Evolutionary conservation across 2,888 invertebrate genomes (phyloP).

Genomic region (Troides helena): DNA sequence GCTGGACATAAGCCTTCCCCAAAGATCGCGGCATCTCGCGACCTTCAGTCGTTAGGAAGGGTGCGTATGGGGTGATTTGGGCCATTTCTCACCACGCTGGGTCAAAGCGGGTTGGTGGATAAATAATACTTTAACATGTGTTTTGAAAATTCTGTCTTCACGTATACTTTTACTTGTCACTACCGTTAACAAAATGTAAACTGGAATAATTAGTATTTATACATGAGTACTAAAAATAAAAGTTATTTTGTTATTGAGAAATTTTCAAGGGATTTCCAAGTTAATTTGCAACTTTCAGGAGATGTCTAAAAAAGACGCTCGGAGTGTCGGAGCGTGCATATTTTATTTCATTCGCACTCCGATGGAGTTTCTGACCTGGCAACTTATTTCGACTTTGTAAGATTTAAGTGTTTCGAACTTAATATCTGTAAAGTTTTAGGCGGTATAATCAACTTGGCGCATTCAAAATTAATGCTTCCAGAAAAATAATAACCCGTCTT

Average conservation of each 20-base stretch:
- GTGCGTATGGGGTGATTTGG: too few species aligned
- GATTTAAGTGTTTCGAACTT: conserved; percentile 1
- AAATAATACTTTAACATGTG: too few species aligned
- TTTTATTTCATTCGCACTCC: conserved; percentile 1
- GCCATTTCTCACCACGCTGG: too few species aligned
- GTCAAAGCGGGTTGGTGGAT: too few species aligned
- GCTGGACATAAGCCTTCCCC: too few species aligned
- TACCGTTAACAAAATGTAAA: too few species aligned
- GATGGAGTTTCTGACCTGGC: not conserved
- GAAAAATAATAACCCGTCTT: not conserved
- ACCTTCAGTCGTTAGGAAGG: too few species aligned
- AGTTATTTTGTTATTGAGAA: not conserved
- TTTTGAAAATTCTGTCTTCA: too few species aligned
- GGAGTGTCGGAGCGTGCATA: conserved; percentile 2
- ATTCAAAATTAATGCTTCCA: too few species aligned
- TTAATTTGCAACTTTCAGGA: conserved; percentile 3
- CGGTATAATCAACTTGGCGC: not conserved
- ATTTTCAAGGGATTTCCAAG: not conserved
- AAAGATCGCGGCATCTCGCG: too few species aligned
- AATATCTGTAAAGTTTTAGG: conserved; percentile 2
- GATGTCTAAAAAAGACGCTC: not conserved
- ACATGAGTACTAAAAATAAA: not conserved
- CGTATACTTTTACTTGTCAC: too few species aligned
- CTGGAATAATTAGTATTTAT: too few species aligned
- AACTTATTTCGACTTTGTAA: not conserved